Base-by-base conservation (phyloP, 2,888 invertebrate species). In the Hartigia nigra region DNA sequence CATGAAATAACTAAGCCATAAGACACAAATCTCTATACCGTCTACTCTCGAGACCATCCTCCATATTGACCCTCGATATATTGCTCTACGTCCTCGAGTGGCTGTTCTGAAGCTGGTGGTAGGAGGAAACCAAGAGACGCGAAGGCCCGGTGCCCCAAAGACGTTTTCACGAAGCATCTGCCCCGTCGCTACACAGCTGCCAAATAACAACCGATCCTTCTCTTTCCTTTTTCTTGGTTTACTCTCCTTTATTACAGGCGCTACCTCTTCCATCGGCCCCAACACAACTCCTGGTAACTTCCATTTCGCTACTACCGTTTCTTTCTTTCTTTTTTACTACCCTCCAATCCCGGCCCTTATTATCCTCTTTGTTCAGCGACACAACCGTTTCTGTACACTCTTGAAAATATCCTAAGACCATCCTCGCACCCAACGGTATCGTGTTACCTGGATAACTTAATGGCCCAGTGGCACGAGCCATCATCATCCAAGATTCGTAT, bases 111-210 rank as follows among this genome's bases (percentile, higher is more conserved):
- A 55, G 55, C 55, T 55, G 23, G 23, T 23, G 55, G 55, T 23
- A 55, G 55, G 55, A 55, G 55, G 9, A 23, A 55, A 55, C 55
- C 55, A 55, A 23, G 55, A 55, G 55, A 55, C 55, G 55, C 55
- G 2, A 9, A 55, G 55, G 78, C 77, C 81, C 79, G 81, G 80
- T 81, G 84, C 85, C 85, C 87, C 86, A 87, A 88, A 88, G 87
- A 89, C 87, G 88, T 87, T 88, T 88, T 86, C 85, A 87, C 86
- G 84, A 82, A 88, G 90, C 90, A 90, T 90, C 90, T 90, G 90
- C 88, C 86, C 86, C 81, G 84, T 84, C 87, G 85, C 85, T 83
- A 84, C 86, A 86, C 88, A 88, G 88, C 88, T 88, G 88, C 88
- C 85, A 86, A 88, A 88, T 88, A 88, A 88, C 85, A 84, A 86